Evolutionary conservation across 2,888 invertebrate species (phyloP).

Genomic region (Nineta flava): DNA sequence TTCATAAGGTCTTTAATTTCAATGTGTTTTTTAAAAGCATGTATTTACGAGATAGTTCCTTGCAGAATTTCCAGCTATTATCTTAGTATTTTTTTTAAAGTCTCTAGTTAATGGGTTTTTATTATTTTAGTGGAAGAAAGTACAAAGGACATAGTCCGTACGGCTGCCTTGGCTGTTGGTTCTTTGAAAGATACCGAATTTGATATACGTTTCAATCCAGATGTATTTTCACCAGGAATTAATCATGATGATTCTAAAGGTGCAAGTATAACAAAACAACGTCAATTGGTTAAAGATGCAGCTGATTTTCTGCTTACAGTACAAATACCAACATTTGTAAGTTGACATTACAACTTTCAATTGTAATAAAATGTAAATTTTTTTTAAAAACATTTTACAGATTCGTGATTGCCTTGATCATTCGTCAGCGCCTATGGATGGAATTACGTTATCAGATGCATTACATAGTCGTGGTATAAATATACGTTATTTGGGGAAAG

Average conservation of each 20-base stretch:
- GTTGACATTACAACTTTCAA: slow-evolving; percentile 20
- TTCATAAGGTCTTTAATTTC: no score
- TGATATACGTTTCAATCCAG: slow-evolving; percentile 95
- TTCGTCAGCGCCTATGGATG: slow-evolving; percentile 89
- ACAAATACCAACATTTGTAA: slow-evolving; percentile 88
- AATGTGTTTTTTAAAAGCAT: no score
- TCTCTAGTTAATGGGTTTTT: no score
- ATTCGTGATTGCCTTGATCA: slow-evolving; percentile 84
- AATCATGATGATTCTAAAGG: slow-evolving; percentile 59
- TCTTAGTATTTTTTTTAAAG: background rate
- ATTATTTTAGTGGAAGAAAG: slow-evolving; percentile 56
- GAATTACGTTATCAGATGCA: slow-evolving; percentile 78
- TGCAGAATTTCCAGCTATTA: no score
- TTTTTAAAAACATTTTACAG: slow-evolving; percentile 25
- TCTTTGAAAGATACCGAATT: slow-evolving; percentile 92
- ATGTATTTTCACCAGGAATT: slow-evolving; percentile 92
- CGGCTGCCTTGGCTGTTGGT: slow-evolving; percentile 81
- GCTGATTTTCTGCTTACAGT: slow-evolving; percentile 85
- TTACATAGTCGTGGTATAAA: slow-evolving; percentile 94
- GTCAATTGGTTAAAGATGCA: slow-evolving; percentile 84
- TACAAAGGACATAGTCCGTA: slow-evolving; percentile 73
- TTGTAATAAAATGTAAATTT: background rate
- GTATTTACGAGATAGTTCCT: no score
- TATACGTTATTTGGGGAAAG: slow-evolving; percentile 88
- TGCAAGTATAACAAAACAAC: slow-evolving; percentile 60